phyloP scores from a whole-genome alignment of 1,140 invertebrate species.

The Lepidurus couesii region DNA sequence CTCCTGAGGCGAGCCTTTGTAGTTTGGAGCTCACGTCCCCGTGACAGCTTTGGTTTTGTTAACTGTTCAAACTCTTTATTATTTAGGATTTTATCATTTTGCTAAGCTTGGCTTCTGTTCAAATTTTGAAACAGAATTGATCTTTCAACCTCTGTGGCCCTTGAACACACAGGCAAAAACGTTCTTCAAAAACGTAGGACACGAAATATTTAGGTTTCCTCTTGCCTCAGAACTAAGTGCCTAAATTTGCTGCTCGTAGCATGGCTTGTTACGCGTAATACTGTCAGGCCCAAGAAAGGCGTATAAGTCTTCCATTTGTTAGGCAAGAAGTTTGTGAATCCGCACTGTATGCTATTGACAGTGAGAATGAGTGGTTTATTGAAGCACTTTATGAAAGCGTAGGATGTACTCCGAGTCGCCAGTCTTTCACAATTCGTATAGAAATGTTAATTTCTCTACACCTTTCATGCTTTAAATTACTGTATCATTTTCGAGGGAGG shows the following conservation, averaged over 20 bases:
- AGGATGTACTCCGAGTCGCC: not conserved
- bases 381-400: not conserved
- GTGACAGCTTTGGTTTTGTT: too few relatives aligned
- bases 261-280: not conserved
- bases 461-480: too few relatives aligned
- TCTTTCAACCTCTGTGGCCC: not conserved
- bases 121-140: not conserved
- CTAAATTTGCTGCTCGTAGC: not conserved
- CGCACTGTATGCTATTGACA: not conserved
- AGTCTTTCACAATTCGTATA: slow-evolving; percentile 4
- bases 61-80: too few relatives aligned
- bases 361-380: not conserved
- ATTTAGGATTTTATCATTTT: too few relatives aligned
- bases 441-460: not conserved
- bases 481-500: too few relatives aligned
- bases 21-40: not conserved
- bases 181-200: not conserved
- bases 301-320: slow-evolving; percentile 5
- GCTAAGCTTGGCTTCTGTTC: not conserved
- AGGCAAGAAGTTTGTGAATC: not conserved
- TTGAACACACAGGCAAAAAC: not conserved
- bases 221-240: slow-evolving; percentile 9
- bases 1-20: not conserved
- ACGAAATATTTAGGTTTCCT: not conserved
- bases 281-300: not conserved